These are phyloP conservation scores for Gopherus flavomarginatus DNA, from an alignment of 2,113 vertebrate genomes.

Conservation along the genomic window DNA sequence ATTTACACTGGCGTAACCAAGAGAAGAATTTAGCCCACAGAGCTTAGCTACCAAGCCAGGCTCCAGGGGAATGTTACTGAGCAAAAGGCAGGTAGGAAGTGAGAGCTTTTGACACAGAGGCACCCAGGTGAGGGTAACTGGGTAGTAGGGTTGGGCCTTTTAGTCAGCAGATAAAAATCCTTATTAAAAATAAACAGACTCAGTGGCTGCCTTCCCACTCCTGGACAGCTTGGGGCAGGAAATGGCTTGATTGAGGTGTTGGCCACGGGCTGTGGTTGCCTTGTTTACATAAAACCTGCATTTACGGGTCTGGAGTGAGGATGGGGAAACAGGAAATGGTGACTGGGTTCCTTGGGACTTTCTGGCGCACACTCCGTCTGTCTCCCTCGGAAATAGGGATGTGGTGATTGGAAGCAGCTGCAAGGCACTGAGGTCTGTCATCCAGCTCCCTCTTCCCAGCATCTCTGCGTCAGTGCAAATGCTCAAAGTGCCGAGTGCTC, in stretches of 20 bases:
- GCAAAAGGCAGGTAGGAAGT: background rate
- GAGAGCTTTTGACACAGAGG: background rate
- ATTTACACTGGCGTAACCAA: background rate
- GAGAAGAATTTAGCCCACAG: background rate
- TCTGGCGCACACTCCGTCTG: background rate
- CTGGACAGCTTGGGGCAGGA: background rate
- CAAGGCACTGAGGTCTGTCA: background rate
- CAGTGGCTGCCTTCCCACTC: background rate
- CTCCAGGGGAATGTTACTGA: background rate
- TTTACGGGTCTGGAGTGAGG: background rate
- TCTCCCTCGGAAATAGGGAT: background rate
- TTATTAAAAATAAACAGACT: background rate
- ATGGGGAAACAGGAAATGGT: background rate
- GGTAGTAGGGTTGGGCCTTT: background rate
- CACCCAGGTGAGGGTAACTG: background rate
- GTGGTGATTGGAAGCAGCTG: background rate
- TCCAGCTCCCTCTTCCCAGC: background rate
- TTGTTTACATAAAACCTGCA: background rate
- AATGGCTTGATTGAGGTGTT: background rate
- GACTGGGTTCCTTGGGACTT: background rate
- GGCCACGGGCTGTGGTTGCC: background rate
- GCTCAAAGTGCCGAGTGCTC: background rate
- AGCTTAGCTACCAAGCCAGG: background rate
- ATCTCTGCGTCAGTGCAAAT: background rate
- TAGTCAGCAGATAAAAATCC: background rate